phyloP scores from a whole-genome alignment of 2,113 vertebrate species.

The Hepsetus odoe region DNA sequence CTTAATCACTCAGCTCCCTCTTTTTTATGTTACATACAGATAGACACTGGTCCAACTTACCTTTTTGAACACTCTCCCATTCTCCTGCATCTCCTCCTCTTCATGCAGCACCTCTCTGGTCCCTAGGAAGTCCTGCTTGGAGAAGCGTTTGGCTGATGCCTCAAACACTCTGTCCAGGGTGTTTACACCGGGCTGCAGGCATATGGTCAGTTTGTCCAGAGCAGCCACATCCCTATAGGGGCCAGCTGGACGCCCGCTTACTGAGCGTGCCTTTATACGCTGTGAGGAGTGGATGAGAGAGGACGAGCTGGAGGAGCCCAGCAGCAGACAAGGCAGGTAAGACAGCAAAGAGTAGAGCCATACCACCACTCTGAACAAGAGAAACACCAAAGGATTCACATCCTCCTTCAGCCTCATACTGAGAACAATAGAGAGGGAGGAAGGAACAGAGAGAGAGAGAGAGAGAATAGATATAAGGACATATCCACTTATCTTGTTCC shows the following conservation, averaged over 20 bases:
- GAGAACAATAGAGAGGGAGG: not conserved
- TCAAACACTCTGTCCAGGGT: conserved; percentile 90
- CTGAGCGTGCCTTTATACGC: conserved; percentile 81
- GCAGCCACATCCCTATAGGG: conserved; percentile 85
- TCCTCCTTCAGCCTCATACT: conserved; percentile 89
- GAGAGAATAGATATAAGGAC: too few species aligned
- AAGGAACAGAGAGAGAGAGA: conserved; percentile 12
- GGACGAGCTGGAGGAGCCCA: conserved; percentile 68
- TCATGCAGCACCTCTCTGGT: conserved; percentile 89
- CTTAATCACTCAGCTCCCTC: too few species aligned
- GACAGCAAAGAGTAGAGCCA: conserved; percentile 83
- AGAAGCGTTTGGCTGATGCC: conserved; percentile 78
- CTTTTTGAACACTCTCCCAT: conserved; percentile 96
- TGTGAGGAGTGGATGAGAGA: conserved; percentile 74
- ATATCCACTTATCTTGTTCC: too few species aligned
- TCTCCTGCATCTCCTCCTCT: conserved; percentile 91
- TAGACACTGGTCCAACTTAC: conserved; percentile 63
- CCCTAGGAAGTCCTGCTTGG: conserved; percentile 84
- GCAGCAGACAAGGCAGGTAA: conserved; percentile 84
- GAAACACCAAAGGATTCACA: conserved; percentile 85
- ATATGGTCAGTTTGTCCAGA: conserved; percentile 74
- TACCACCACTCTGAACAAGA: conserved; percentile 84
- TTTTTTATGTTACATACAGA: not conserved
- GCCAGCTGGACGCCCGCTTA: conserved; percentile 75
- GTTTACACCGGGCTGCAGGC: conserved; percentile 83